phyloP scores from a whole-genome alignment of 2,888 invertebrate genomes.

The Cephus pygmeus region DNA sequence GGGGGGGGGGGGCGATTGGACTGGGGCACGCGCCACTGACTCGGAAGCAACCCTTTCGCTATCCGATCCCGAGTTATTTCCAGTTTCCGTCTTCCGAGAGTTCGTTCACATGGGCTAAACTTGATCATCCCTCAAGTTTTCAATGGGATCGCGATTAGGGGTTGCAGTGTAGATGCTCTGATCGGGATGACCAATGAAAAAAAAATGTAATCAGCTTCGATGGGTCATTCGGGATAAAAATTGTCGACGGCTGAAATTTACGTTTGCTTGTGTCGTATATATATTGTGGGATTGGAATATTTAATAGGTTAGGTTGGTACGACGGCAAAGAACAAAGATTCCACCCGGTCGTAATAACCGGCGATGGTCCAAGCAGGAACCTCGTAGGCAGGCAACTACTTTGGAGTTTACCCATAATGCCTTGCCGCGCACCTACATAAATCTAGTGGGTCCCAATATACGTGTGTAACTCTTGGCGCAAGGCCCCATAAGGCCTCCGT shows the following conservation, averaged over 20 bases:
- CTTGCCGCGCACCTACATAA: slow-evolving; percentile 44
- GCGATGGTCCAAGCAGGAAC: slow-evolving; percentile 9
- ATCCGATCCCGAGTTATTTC: background rate
- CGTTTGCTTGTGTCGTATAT: too few species aligned
- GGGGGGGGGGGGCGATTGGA: slow-evolving; percentile 9
- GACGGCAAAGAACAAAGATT: slow-evolving; percentile 22
- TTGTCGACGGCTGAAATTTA: too few species aligned
- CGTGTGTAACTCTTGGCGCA: slow-evolving; percentile 1
- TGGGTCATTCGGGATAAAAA: too few species aligned
- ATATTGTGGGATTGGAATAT: too few species aligned
- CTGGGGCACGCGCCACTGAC: slow-evolving; percentile 52
- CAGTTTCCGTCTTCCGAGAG: background rate
- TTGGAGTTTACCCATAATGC: slow-evolving; percentile 20
- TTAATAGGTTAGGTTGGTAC: background rate
- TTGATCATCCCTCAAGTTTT: too few species aligned
- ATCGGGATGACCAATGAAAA: too few species aligned
- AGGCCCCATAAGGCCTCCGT: slow-evolving; percentile 13
- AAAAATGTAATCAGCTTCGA: too few species aligned
- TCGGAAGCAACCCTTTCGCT: slow-evolving; percentile 53
- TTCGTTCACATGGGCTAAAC: too few species aligned
- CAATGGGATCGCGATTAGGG: too few species aligned
- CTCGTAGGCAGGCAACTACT: slow-evolving; percentile 20
- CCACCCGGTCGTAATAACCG: slow-evolving; percentile 11
- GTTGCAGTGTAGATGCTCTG: too few species aligned
- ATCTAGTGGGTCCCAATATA: slow-evolving; percentile 44